Evolutionary conservation across 1,140 invertebrate genomes (phyloP).

Genomic region (Ectropis grisescens): DNA sequence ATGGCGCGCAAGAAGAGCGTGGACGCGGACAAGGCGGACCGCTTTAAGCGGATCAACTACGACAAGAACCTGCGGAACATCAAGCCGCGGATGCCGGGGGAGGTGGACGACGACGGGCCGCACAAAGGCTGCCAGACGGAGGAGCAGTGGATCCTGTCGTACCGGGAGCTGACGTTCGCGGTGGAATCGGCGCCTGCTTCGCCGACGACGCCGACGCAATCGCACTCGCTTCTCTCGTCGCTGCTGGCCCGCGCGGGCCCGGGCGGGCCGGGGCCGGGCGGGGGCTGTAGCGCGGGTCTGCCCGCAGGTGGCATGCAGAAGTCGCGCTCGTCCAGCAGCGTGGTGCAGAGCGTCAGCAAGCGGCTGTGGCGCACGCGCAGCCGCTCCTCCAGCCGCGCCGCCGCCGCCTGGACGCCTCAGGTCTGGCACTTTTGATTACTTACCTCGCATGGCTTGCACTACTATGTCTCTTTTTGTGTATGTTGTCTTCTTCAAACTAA

Average conservation of each 20-base stretch:
- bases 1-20: slow-evolving; percentile 90
- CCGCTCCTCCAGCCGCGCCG: slow-evolving; percentile 80
- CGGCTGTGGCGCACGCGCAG: slow-evolving; percentile 86
- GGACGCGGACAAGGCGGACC: slow-evolving; percentile 82
- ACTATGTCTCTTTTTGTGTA: too few relatives aligned
- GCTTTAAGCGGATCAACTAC: slow-evolving; percentile 90
- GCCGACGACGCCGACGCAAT: slow-evolving; percentile 57
- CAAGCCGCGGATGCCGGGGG: slow-evolving; percentile 81
- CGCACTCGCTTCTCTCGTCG: slow-evolving; percentile 77
- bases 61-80: slow-evolving; percentile 88
- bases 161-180: slow-evolving; percentile 46
- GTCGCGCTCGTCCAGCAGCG: slow-evolving; percentile 87
- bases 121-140: slow-evolving; percentile 82
- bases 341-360: slow-evolving; percentile 86
- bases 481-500: too few relatives aligned
- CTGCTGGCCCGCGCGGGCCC: slow-evolving; percentile 62
- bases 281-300: slow-evolving; percentile 69
- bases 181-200: slow-evolving; percentile 70
- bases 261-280: too few relatives aligned
- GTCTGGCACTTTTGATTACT: slow-evolving; percentile 23
- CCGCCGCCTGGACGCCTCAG: slow-evolving; percentile 82
- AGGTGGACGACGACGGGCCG: slow-evolving; percentile 79
- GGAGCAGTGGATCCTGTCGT: slow-evolving; percentile 76
- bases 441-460: too few relatives aligned
- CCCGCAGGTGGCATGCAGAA: slow-evolving; percentile 84